phyloP scores from a whole-genome alignment of 2,113 vertebrate species.

The Odobenus rosmarus region DNA sequence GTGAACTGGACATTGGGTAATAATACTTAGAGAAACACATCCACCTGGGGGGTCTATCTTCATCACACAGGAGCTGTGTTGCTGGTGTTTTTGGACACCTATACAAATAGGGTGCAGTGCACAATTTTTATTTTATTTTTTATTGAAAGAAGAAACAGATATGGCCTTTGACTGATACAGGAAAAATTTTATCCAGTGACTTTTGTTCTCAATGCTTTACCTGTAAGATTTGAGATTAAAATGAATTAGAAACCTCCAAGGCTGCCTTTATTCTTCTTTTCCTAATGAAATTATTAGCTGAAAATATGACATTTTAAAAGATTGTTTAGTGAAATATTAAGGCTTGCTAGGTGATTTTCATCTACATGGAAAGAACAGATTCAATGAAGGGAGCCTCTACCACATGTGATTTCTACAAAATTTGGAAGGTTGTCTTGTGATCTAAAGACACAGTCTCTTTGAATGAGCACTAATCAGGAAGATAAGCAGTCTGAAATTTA shows the following conservation, averaged over 20 bases:
- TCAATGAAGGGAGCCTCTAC: not conserved
- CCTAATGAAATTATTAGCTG: not conserved
- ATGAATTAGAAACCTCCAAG: not conserved
- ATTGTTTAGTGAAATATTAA: constrained; percentile 13
- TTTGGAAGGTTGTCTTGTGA: not conserved
- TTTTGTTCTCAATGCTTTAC: constrained; percentile 25
- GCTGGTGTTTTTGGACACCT: not conserved
- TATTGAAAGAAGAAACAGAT: not conserved
- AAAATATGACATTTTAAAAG: not conserved
- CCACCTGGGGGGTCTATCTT: not conserved
- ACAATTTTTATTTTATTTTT: not conserved
- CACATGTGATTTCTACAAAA: not conserved
- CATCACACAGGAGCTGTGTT: not conserved
- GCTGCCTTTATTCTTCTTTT: not conserved
- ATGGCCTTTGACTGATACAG: not conserved
- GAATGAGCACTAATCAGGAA: not conserved
- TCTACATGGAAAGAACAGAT: not conserved
- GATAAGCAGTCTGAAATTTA: not conserved
- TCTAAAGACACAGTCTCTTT: not conserved
- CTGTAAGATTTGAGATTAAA: constrained; percentile 15
- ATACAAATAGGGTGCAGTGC: not conserved
- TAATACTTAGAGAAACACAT: not conserved
- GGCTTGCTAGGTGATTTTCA: not conserved
- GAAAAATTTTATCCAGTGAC: not conserved
- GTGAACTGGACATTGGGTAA: not conserved